Base-by-base conservation (phyloP, 1,140 invertebrate genomes). In the Holotrichia oblita region DNA sequence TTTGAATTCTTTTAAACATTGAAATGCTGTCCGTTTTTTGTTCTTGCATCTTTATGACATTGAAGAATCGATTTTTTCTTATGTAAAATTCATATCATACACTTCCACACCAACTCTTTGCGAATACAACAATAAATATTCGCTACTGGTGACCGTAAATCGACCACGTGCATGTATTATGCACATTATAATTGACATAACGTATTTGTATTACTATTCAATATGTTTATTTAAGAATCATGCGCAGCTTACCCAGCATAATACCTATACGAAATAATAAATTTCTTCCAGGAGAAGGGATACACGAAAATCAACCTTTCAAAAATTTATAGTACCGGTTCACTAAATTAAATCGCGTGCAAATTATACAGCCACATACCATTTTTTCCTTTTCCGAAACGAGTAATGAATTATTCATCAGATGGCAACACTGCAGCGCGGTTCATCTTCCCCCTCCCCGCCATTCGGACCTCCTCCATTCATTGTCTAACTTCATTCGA, bases 321-420 rank as follows among this genome's bases (percentile, higher is more conserved):
- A 64, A 64, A 64, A 64, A 22, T 24, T 64, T 64, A 20, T 64
- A 64, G 61, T 27, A 64, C 24, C 61, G 61, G 61, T 64, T 64
- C 17, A 12, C 7, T 64, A 64, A 64, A 27, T 64, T 64, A 64
- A 64, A 64, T 64, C 61, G 61, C 61, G 61, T 64, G 61, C 61
- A 64, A 64, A 64, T 64, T 64, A 64, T 64, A 64, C 22, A 64
- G 61, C n/a, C 17, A 27, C 9, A 12, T 48, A n/a, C 44, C 12
- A 14, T 10, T 3, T n/a, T 48, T 48, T 48, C 22, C 22, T 61
- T 17, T 17, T 27, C 9, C 61, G 61, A 20, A 64, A 48, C n/a
- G n/a, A 9, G 61, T 20, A 20, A 22, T 64, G 61, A 64, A 64
- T 64, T 64, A 64, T 64, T 64, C 61, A 64, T 22, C 17, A 4